phyloP scores from a whole-genome alignment of 2,797 vertebrate species.

The Danio albolineatus region DNA sequence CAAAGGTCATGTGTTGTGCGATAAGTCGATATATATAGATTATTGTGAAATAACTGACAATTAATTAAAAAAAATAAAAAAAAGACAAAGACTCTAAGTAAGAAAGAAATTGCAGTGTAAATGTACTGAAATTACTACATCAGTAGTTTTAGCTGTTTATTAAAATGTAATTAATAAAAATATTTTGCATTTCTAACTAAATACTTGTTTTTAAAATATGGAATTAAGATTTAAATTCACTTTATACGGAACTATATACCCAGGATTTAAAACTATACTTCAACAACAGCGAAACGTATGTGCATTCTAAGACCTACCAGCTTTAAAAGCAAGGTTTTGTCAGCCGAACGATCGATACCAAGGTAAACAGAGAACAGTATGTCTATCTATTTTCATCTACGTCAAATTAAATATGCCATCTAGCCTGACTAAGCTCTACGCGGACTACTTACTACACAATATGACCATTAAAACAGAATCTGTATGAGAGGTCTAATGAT shows the following conservation, averaged over 20 bases:
- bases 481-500: slow-evolving; percentile 27
- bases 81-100: too few species aligned
- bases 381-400: not conserved
- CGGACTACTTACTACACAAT: not conserved
- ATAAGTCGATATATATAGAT: too few species aligned
- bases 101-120: too few species aligned
- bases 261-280: not conserved
- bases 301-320: not conserved
- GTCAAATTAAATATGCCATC: slow-evolving; percentile 16
- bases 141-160: too few species aligned
- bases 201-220: too few species aligned
- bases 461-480: not conserved
- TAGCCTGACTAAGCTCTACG: not conserved
- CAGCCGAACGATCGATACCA: not conserved
- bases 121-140: too few species aligned
- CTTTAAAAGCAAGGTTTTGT: not conserved
- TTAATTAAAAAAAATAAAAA: too few species aligned
- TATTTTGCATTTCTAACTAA: too few species aligned
- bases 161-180: too few species aligned
- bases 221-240: not conserved
- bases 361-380: not conserved
- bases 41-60: too few species aligned
- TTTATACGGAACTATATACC: not conserved
- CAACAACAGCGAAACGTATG: not conserved
- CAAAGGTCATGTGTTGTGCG: too few species aligned